Conservation (phyloP, 2,113 vertebrate genomes). For the Hipposideros armiger region DNA sequence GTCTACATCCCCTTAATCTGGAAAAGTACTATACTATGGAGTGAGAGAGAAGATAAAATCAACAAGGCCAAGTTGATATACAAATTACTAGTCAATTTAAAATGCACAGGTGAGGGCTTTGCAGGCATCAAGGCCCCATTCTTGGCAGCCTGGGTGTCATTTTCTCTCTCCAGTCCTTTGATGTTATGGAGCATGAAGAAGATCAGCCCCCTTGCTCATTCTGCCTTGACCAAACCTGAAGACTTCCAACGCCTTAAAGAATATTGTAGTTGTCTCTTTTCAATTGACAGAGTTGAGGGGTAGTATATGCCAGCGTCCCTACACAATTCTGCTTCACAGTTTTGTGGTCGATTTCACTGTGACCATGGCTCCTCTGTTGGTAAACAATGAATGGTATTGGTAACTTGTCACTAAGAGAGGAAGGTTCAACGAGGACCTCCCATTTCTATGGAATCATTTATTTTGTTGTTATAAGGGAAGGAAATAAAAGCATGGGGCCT, state of each 20-base stretch:
- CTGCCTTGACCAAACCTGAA: not conserved
- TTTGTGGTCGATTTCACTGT: not conserved
- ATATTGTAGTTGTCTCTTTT: not conserved
- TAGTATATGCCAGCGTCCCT: not conserved
- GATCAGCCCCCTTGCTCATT: not conserved
- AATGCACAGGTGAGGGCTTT: not conserved
- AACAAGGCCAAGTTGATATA: not conserved
- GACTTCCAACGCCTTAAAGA: not conserved
- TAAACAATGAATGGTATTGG: not conserved
- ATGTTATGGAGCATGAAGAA: too few relatives aligned
- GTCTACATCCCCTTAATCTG: not conserved
- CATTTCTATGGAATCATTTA: not conserved
- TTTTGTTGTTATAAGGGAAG: not conserved
- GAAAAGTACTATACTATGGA: not conserved
- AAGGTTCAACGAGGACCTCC: not conserved
- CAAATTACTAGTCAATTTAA: not conserved
- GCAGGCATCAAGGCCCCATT: not conserved
- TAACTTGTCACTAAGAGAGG: not conserved
- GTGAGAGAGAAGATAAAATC: not conserved
- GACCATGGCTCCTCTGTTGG: not conserved
- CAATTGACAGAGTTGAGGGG: not conserved
- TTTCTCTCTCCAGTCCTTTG: rapidly evolving
- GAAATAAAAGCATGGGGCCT: not conserved
- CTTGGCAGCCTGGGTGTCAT: not conserved
- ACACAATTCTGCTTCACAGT: not conserved